Evolutionary conservation across 2,113 vertebrate species (phyloP), one percentile per base, ranked within the genome.

Genomic region (Chiloscyllium plagiosum): DNA sequence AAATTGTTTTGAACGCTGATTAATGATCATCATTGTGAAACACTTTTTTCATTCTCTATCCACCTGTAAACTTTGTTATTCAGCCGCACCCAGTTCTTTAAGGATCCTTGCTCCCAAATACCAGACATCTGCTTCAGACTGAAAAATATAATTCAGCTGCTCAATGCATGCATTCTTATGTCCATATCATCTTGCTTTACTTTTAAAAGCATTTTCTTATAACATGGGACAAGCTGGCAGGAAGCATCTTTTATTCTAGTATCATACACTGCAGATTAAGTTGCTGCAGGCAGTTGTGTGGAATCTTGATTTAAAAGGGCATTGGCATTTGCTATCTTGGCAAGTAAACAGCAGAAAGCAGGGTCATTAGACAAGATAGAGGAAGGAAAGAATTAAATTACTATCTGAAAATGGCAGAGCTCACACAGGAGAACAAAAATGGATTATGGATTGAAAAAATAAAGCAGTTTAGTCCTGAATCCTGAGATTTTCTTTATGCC

Each of bases 181-280:
- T 95, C 98, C 97, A 97, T 98, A 98, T 98, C 97, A 97, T 96
- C 97, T 98, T 98, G 97, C 97, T 98, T 98, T 97, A 97, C 96
- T 97, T 97, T 98, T 98, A 97, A 96, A 97, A 97, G 97, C 97
- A 97, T 98, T 98, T 97, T 98, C 97, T 97, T 98, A 98, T 98
- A 98, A 97, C 97, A 97, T 97, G 97, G 96, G 97, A 96, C 96
- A 97, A 97, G 97, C 97, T 97, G 97, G 97, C 97, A 97, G 97
- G 97, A 97, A 95, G 37, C 97, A 97, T 97, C 96, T 97, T 97
- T 98, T 97, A 97, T 98, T 97, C 98, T 97, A 97, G 85, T 97
- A 96, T 95, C 97, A 96, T 97, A 98, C 97, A 98, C 97, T 97
- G 97, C 97, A 97, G 97, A 97, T 98, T 98, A 97, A 98, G 97